Base-by-base conservation (phyloP, 2,113 vertebrate genomes). In the Periophthalmus modestus region DNA sequence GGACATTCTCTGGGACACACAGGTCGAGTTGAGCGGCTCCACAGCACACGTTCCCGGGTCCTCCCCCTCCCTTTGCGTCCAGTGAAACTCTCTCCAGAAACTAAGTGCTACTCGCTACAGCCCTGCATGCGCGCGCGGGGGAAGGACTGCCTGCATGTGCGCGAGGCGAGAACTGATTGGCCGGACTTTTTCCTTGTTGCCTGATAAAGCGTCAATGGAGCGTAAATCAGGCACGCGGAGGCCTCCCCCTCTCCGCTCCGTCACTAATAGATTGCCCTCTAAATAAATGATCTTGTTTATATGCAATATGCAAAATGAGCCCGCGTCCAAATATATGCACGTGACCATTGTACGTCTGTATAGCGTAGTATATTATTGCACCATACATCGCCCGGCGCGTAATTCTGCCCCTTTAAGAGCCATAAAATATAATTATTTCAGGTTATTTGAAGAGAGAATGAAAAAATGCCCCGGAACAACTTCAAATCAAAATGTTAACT, bases 101-200 rank as follows among this genome's bases (percentile, higher is more conserved):
- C 95, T 96, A 97, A 97, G 94, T 96, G 95, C 55, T 62, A 61
- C 75, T 65, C 82, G 75, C 79, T 61, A 36, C 84, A 65, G 67
- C 78, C 52, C 94, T 94, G 94, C 93, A 54, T 73, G 55, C 54
- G 47, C 68, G 92, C 91, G 92, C 92, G 92, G 94, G 52, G 52
- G 52, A 55, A 55, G 52, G 73, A 77, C 92, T 93, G 94, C 93
- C 90, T 82, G 91, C 75, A 88, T 93, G 94, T 88, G 93, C 91
- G 93, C 92, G 94, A 92, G 93, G 89, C 92, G 95, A 94, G 91
- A 96, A 96, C 94, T 96, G 96, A 98, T 98, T 98, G 96, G 97
- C 95, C 95, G 93, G 94, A 95, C 93, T 95, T 96, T 96, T 96
- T 95, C 62, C 94, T 95, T 93, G 94, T 91, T 93, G 95, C 91